Conservation (phyloP, 1,140 invertebrate genomes). For the Euura saliciscinereae region DNA sequence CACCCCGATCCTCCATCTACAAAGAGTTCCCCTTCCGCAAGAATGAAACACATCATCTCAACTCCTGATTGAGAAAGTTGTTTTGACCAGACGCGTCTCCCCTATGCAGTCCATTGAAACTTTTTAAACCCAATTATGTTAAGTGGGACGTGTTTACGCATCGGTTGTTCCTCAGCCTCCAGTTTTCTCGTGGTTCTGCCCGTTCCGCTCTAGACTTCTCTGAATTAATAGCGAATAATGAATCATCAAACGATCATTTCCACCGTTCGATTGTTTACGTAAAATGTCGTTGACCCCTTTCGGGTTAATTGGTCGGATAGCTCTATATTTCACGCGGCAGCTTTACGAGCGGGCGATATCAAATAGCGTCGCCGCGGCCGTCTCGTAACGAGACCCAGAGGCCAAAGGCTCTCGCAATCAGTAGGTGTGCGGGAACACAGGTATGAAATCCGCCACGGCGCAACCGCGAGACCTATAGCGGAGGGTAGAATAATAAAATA, state of each 20-base stretch:
- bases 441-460: too few species aligned
- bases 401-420: background rate
- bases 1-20: background rate
- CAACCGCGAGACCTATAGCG: too few species aligned
- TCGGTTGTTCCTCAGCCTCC: too few species aligned
- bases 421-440: background rate
- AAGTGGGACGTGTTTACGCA: too few species aligned
- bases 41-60: background rate
- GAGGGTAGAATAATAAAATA: too few species aligned
- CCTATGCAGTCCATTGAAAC: background rate
- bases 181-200: too few species aligned
- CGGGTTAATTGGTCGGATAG: background rate
- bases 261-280: background rate
- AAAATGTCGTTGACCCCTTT: background rate
- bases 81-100: background rate
- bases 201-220: too few species aligned
- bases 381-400: background rate
- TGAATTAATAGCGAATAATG: too few species aligned
- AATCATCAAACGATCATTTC: too few species aligned
- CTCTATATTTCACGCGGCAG: background rate
- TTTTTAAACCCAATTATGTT: too few species aligned
- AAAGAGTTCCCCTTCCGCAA: background rate
- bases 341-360: background rate
- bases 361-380: background rate
- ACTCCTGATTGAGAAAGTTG: background rate